A percentile compares a stretch with the other conserved stretches of the same genome.
These are phyloP conservation scores for Palaemon carinicauda DNA, from an alignment of 1,140 invertebrate genomes.

Conservation along the genomic window DNA sequence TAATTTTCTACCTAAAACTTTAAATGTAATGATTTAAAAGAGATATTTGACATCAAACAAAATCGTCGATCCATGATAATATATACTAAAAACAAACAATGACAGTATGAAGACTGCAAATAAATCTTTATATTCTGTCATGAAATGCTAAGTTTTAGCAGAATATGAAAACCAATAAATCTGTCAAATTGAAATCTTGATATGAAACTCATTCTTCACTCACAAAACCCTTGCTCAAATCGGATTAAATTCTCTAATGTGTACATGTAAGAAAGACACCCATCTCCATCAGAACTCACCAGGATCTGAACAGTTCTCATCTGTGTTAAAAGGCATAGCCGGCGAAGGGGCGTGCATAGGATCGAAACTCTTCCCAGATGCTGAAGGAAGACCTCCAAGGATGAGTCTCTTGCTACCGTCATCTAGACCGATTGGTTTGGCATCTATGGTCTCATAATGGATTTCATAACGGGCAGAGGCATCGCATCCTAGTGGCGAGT, in stretches of 20 bases:
- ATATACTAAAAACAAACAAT: background rate
- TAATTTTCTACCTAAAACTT: too few species aligned
- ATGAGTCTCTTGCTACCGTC: background rate
- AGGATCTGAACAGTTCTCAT: background rate
- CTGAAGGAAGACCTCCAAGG: background rate
- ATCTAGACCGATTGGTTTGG: background rate
- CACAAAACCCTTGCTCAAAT: too few species aligned
- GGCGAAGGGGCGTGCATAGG: background rate
- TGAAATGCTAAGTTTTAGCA: background rate
- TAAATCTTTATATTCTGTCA: too few species aligned
- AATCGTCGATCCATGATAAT: background rate
- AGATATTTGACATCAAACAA: background rate
- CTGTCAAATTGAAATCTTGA: background rate
- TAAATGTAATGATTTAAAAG: too few species aligned
- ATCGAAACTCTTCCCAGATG: background rate
- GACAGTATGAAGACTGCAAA: too few species aligned
- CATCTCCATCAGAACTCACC: background rate
- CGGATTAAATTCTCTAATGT: too few species aligned
- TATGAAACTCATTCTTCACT: background rate
- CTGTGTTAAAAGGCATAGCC: background rate
- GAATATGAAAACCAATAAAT: background rate
- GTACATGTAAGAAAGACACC: too few species aligned
- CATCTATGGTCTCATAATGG: background rate
- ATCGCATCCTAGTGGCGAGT: background rate
- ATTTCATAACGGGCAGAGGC: background rate